These are phyloP conservation scores for Adineta ricciae DNA, from an alignment of 2,888 invertebrate species.

Conservation along the genomic window DNA sequence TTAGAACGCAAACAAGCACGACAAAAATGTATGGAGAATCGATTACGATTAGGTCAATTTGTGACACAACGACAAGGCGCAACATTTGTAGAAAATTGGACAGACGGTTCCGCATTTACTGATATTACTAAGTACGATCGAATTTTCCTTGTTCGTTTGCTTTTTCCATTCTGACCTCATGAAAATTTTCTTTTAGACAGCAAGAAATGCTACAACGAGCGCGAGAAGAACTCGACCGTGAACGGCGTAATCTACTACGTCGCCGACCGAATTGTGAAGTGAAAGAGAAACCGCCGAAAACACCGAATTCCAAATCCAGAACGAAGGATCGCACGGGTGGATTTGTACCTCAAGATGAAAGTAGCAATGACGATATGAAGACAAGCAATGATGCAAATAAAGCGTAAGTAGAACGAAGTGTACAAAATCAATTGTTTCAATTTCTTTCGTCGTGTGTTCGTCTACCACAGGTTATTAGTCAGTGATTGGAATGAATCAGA, in stretches of 20 bases:
- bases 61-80: conserved; percentile 97
- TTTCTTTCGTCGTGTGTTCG: too few relatives aligned
- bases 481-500: conserved; percentile 92
- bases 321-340: background rate
- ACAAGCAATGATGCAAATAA: conserved; percentile 1
- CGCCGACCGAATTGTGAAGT: conserved; percentile 22
- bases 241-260: conserved; percentile 63
- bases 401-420: background rate
- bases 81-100: conserved; percentile 99
- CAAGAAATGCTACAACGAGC: conserved; percentile 91
- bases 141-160: background rate
- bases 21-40: conserved; percentile 95
- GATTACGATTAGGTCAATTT: conserved; percentile 91
- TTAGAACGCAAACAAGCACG: conserved; percentile 56
- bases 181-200: conserved; percentile 53
- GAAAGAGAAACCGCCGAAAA: background rate
- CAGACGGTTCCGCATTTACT: conserved; percentile 94
- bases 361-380: conserved; percentile 11
- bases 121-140: conserved; percentile 70
- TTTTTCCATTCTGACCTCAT: too few relatives aligned
- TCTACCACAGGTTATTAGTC: background rate
- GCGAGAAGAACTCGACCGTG: conserved; percentile 90
- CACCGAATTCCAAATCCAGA: background rate
- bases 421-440: too few relatives aligned
- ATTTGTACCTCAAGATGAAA: background rate